Percentiles rank a stretch among this genome's conserved stretches.
These are phyloP conservation scores for Cercopithecus mona DNA, from an alignment of 2,113 vertebrate genomes.

Conservation along the genomic window DNA sequence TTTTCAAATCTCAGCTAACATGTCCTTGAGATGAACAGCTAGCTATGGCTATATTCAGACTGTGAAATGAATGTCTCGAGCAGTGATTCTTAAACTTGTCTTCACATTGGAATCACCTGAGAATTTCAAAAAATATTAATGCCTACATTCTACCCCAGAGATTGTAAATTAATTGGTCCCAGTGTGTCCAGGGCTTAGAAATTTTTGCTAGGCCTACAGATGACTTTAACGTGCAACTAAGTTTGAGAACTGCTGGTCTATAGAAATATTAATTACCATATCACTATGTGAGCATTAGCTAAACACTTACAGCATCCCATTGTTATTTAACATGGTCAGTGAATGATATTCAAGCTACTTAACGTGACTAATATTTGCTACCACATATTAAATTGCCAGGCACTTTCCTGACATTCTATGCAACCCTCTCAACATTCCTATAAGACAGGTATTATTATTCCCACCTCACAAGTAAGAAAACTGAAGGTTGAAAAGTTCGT, in stretches of 20 bases:
- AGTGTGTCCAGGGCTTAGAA: neutral
- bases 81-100: neutral
- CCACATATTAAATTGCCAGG: neutral
- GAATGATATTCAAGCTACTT: neutral
- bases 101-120: neutral
- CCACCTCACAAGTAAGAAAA: neutral
- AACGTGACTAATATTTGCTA: neutral
- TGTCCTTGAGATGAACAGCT: neutral
- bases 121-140: neutral
- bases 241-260: slow-evolving; percentile 1
- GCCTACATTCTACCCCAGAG: neutral
- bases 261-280: neutral
- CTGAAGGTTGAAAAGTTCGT: neutral
- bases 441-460: neutral
- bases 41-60: neutral
- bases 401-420: neutral
- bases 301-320: neutral
- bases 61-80: neutral
- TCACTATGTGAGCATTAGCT: neutral
- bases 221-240: neutral
- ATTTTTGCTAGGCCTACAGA: slow-evolving; percentile 4
- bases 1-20: slow-evolving; percentile 37
- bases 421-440: neutral
- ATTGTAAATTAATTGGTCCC: neutral
- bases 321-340: neutral